phyloP scores from a whole-genome alignment of 2,888 invertebrate species.

The Eustalomyia histrio region DNA sequence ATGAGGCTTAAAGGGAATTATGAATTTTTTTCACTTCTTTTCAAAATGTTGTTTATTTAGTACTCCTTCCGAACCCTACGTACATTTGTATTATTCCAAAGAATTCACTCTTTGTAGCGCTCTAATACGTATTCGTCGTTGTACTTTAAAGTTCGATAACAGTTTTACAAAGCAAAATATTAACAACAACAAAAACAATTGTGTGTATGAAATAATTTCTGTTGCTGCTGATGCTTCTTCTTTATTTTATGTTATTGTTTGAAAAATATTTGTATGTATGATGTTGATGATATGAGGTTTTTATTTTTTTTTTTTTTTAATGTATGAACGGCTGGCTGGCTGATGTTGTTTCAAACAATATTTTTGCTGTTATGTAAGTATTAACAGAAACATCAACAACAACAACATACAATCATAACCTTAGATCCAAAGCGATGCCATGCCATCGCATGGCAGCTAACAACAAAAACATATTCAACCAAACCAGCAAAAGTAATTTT shows the following conservation, averaged over 20 bases:
- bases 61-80: no score
- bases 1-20: no score
- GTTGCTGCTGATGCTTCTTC: neutral
- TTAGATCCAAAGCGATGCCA: neutral
- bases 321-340: no score
- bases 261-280: constrained; percentile 3
- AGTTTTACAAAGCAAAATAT: neutral
- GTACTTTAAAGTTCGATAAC: neutral
- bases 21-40: no score
- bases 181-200: neutral
- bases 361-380: constrained; percentile 41
- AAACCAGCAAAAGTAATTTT: neutral
- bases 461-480: neutral
- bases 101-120: neutral
- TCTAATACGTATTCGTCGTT: neutral
- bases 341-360: constrained; percentile 38
- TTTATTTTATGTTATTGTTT: constrained; percentile 9
- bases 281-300: neutral
- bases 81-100: no score
- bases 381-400: neutral
- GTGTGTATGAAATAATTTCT: neutral
- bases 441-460: neutral
- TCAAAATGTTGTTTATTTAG: no score
- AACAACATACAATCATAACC: neutral
- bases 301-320: no score